These are phyloP conservation scores for Murina feae DNA, from an alignment of 2,113 vertebrate genomes.

Conservation along the genomic window DNA sequence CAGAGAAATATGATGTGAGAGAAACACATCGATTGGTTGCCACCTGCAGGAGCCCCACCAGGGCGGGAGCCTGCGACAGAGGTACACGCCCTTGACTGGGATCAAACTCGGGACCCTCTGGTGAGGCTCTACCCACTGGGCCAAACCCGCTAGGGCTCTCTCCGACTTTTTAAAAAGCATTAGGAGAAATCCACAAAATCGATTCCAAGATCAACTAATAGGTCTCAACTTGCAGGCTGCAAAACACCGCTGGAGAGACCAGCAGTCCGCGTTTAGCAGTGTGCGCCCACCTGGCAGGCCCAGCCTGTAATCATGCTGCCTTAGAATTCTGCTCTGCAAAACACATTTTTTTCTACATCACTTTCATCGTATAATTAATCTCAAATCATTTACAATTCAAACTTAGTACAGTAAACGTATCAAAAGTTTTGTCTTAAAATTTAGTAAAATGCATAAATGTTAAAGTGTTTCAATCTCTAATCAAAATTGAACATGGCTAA, in stretches of 20 bases:
- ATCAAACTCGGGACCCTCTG: no score
- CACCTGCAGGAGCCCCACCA: no score
- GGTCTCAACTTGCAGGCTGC: background rate
- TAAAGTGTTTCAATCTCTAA: background rate
- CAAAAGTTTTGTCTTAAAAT: constrained; percentile 29
- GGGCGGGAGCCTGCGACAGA: no score
- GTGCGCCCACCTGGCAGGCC: background rate
- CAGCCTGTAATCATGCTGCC: background rate
- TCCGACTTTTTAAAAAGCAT: background rate
- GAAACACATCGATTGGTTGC: no score
- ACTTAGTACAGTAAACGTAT: background rate
- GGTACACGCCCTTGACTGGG: no score
- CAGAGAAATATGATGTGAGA: no score
- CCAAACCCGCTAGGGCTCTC: background rate
- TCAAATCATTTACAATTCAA: background rate
- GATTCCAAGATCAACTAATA: constrained; percentile 7
- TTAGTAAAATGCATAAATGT: constrained; percentile 11
- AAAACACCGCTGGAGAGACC: background rate
- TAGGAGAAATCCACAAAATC: constrained; percentile 3
- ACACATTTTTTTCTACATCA: background rate
- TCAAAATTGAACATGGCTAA: background rate
- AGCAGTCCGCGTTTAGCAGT: background rate
- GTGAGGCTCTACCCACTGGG: no score
- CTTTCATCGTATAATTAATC: background rate
- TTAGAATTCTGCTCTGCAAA: constrained; percentile 28